Conservation (phyloP, 2,888 invertebrate species). For the Campoplex nolae region DNA sequence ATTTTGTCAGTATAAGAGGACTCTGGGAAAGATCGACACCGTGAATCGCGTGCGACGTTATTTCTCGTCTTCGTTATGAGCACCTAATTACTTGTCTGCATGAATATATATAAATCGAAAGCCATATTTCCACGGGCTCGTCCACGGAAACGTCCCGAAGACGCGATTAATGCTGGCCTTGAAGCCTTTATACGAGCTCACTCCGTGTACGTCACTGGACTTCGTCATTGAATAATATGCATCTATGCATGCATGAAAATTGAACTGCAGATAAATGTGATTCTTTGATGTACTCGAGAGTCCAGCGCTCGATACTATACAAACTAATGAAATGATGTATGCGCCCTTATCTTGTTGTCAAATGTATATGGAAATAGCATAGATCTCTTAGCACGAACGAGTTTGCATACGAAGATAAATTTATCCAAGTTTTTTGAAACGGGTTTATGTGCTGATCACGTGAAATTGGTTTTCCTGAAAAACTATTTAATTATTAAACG, state of each 20-base stretch:
- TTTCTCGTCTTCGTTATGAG: slow-evolving; percentile 48
- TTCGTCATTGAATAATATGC: slow-evolving; percentile 55
- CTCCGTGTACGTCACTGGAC: slow-evolving; percentile 58
- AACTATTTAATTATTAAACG: too few relatives aligned
- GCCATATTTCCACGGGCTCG: slow-evolving; percentile 53
- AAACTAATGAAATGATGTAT: too few relatives aligned
- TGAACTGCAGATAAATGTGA: slow-evolving; percentile 44
- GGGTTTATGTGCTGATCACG: background rate
- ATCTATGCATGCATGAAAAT: slow-evolving; percentile 23
- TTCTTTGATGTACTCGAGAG: slow-evolving; percentile 41
- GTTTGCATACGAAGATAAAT: background rate
- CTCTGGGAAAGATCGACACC: slow-evolving; percentile 7
- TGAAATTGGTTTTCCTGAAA: too few relatives aligned
- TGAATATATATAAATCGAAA: slow-evolving; percentile 57
- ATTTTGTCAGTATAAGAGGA: background rate
- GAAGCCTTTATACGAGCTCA: slow-evolving; percentile 41
- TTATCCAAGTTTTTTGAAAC: background rate
- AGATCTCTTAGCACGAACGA: background rate
- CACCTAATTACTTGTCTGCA: slow-evolving; percentile 61
- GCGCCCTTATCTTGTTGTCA: slow-evolving; percentile 13
- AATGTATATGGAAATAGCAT: slow-evolving; percentile 14
- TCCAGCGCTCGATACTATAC: slow-evolving; percentile 10
- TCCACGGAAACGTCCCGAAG: slow-evolving; percentile 53
- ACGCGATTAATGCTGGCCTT: slow-evolving; percentile 61
- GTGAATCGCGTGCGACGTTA: slow-evolving; percentile 47